phyloP scores from a whole-genome alignment of 2,888 invertebrate species.

The Tetragonisca angustula region DNA sequence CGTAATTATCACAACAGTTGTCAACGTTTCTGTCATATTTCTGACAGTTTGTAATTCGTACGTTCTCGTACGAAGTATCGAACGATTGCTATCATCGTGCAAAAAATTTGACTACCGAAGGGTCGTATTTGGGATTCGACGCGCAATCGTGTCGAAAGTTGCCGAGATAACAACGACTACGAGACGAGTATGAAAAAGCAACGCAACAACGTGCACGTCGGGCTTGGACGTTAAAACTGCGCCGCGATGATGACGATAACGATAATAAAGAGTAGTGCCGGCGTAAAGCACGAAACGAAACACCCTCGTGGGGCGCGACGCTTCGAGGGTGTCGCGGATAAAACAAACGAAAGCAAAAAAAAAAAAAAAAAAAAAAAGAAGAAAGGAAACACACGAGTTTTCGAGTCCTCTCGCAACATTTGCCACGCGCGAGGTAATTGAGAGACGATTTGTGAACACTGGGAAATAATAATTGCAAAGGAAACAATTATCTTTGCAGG shows the following conservation, averaged over 20 bases:
- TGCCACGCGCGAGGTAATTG: not conserved
- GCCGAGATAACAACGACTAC: slow-evolving; percentile 55
- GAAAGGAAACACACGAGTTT: not conserved
- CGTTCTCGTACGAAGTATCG: not conserved
- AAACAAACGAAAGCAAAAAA: not conserved
- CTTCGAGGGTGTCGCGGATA: slow-evolving; percentile 19
- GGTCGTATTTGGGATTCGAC: slow-evolving; percentile 30
- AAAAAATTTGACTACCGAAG: slow-evolving; percentile 12
- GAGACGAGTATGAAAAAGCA: slow-evolving; percentile 60
- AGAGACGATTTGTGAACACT: not conserved
- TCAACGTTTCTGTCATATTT: too few relatives aligned
- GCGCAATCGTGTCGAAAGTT: slow-evolving; percentile 51
- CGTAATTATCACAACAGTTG: too few relatives aligned
- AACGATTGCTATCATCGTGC: slow-evolving; percentile 20
- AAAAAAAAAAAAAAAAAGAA: not conserved
- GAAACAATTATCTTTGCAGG: too few relatives aligned
- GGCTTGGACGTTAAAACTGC: slow-evolving; percentile 57
- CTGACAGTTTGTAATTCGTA: too few relatives aligned
- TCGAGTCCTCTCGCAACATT: not conserved
- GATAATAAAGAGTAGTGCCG: slow-evolving; percentile 57
- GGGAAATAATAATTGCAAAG: not conserved
- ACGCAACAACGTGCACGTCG: slow-evolving; percentile 49
- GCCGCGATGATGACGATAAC: slow-evolving; percentile 63
- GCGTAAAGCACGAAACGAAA: slow-evolving; percentile 41
- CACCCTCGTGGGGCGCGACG: not conserved